A percentile compares a stretch with the other conserved stretches of the same genome.
Evolutionary conservation across 2,888 invertebrate species (phyloP).

Genomic region (Aproaerema taeniolella): DNA sequence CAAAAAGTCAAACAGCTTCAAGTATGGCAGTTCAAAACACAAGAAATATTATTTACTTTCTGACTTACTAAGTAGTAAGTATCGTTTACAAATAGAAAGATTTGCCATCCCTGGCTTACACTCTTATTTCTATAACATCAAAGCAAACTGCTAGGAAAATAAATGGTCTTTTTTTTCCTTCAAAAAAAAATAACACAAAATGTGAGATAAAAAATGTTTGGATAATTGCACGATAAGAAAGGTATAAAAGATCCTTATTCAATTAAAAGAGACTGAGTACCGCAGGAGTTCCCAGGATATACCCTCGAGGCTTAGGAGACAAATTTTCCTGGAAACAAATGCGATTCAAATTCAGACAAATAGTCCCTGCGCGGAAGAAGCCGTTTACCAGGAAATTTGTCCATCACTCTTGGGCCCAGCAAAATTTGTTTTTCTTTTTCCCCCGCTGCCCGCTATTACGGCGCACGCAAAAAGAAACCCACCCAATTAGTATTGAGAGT

Average conservation of each 20-base stretch:
- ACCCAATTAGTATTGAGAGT: conserved; percentile 4
- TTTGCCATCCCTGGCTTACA: too few species aligned
- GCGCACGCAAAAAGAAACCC: conserved; percentile 5
- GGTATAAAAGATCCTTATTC: conserved; percentile 53
- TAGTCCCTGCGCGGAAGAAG: conserved; percentile 70
- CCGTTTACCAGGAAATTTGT: conserved; percentile 74
- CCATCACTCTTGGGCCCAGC: conserved; percentile 67
- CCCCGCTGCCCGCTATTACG: conserved; percentile 36
- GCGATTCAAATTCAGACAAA: conserved; percentile 77
- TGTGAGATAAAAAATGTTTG: conserved; percentile 26
- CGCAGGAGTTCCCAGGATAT: conserved; percentile 48
- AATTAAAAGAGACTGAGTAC: conserved; percentile 63
- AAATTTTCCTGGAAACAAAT: conserved; percentile 73
- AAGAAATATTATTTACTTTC: too few species aligned
- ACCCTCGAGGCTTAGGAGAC: conserved; percentile 67
- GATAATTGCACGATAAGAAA: conserved; percentile 42
- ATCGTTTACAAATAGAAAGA: too few species aligned
- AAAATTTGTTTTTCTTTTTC: conserved; percentile 60
- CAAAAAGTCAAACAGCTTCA: too few species aligned
- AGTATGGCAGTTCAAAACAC: too few species aligned
- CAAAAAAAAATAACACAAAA: conserved; percentile 2
- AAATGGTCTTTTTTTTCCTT: conserved; percentile 9
- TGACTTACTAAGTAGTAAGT: too few species aligned
- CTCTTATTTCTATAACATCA: conserved; percentile 32
- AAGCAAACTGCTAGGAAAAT: conserved; percentile 27